Evolutionary conservation across 2,797 vertebrate species (phyloP).

Genomic region (Okamejei kenojei): DNA sequence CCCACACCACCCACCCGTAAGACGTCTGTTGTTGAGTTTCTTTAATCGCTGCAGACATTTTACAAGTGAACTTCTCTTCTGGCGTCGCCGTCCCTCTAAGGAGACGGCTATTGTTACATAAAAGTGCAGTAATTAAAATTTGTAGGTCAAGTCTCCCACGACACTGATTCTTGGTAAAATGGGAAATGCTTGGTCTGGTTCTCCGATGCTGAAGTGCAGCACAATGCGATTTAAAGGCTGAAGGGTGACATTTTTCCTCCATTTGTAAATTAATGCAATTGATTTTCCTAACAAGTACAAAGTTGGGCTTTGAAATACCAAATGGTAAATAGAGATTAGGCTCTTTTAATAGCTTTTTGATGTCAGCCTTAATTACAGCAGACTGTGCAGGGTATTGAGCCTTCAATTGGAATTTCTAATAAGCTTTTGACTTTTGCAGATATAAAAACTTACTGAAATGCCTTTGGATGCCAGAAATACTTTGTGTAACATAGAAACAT

Average conservation of each 20-base stretch:
- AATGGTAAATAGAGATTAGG: constrained; percentile 93
- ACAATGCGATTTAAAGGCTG: constrained; percentile 81
- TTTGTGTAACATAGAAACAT: constrained; percentile 29
- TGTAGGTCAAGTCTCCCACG: constrained; percentile 90
- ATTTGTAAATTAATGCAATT: constrained; percentile 96
- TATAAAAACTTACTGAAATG: constrained; percentile 81
- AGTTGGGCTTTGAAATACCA: constrained; percentile 93
- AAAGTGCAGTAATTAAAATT: constrained; percentile 87
- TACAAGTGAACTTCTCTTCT: constrained; percentile 46
- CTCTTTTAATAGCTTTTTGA: constrained; percentile 85
- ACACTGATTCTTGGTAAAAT: constrained; percentile 76
- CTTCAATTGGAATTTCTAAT: constrained; percentile 98
- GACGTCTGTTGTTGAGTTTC: constrained; percentile 64
- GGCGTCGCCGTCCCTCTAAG: constrained; percentile 58
- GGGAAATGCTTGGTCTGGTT: constrained; percentile 63
- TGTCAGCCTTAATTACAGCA: constrained; percentile 81
- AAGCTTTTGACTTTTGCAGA: constrained; percentile 90
- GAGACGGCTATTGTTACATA: constrained; percentile 73
- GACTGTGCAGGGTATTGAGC: constrained; percentile 81
- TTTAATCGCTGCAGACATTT: constrained; percentile 57
- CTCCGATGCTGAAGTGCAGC: constrained; percentile 66
- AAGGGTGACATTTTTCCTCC: constrained; percentile 90
- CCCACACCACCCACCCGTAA: constrained; percentile 46
- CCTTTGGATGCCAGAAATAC: constrained; percentile 68
- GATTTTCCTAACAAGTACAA: constrained; percentile 94